phyloP scores from a whole-genome alignment of 1,140 invertebrate species.

The Tetraneura akinire region DNA sequence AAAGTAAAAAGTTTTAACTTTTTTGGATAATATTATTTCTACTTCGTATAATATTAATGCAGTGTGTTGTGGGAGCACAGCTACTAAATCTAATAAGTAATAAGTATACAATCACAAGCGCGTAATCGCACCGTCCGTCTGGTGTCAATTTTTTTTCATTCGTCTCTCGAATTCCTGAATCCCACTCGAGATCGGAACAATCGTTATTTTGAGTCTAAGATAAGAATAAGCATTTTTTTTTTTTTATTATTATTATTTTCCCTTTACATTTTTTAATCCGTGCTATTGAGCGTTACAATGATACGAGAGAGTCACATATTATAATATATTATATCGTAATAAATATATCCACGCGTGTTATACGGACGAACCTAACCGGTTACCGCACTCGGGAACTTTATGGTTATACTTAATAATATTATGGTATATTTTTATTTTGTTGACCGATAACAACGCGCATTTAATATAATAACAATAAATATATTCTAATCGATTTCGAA shows the following conservation, averaged over 20 bases:
- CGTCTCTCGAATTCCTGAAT: conserved; percentile 10
- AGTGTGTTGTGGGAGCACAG: not conserved
- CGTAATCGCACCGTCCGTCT: too few species aligned
- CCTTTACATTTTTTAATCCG: conserved; percentile 36
- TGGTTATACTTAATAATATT: too few species aligned
- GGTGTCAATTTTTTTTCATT: too few species aligned
- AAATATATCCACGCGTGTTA: not conserved
- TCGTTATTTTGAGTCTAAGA: not conserved
- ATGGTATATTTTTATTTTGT: not conserved
- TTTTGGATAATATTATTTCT: not conserved
- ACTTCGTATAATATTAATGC: not conserved
- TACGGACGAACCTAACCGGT: conserved; percentile 31
- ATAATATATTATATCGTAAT: not conserved
- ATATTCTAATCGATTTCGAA: conserved; percentile 43
- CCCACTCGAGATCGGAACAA: conserved; percentile 30
- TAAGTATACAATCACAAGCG: too few species aligned
- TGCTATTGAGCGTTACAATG: conserved; percentile 8
- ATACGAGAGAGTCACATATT: conserved; percentile 6
- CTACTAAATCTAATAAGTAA: too few species aligned
- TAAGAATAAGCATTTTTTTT: conserved; percentile 28
- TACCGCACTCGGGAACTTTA: conserved; percentile 1
- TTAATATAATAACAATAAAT: too few species aligned
- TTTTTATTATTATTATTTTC: too few species aligned
- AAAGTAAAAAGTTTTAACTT: too few species aligned
- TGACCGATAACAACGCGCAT: not conserved